A percentile compares a stretch with the other conserved stretches of the same genome.
Conservation (phyloP, 64 coral and sea anemone species). For the Orbicella faveolata region DNA sequence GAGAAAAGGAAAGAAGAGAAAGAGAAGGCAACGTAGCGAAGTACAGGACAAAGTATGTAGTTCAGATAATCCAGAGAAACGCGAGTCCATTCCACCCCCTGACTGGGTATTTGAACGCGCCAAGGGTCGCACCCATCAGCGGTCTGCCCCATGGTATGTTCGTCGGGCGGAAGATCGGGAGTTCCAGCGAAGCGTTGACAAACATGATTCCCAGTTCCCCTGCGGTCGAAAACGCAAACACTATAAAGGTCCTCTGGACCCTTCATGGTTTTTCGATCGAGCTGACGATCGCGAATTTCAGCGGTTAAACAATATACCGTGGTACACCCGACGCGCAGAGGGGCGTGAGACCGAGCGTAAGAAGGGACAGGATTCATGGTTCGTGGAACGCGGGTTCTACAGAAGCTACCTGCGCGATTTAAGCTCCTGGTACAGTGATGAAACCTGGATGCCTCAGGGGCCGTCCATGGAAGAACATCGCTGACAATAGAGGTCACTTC, state of each 20-base stretch:
- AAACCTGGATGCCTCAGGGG: conserved; percentile 31
- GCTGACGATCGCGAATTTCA: conserved; percentile 49
- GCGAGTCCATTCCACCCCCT: conserved; percentile 6
- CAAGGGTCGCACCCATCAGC: conserved; percentile 23
- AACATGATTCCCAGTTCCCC: conserved; percentile 22
- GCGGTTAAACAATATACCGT: conserved; percentile 37
- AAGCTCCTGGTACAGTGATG: neutral
- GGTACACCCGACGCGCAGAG: conserved; percentile 34
- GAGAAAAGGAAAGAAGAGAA: neutral
- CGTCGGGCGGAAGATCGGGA: conserved; percentile 40
- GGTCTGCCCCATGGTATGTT: conserved; percentile 46
- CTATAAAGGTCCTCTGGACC: conserved; percentile 7
- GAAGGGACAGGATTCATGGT: conserved; percentile 25
- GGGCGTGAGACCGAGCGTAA: conserved; percentile 25
- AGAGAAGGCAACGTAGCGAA: neutral
- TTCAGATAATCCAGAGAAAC: neutral
- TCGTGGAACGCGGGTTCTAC: conserved; percentile 11
- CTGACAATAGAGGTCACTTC: neutral
- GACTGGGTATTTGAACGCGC: conserved; percentile 29
- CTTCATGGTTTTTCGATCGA: conserved; percentile 44
- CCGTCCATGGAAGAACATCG: conserved; percentile 31
- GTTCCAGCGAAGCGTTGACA: neutral
- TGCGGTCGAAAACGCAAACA: conserved; percentile 8
- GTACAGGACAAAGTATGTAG: neutral
- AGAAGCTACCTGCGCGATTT: neutral